Evolutionary conservation across 23 tunicate species (phyloP).

Genomic region (Trididemnum miniatum): DNA sequence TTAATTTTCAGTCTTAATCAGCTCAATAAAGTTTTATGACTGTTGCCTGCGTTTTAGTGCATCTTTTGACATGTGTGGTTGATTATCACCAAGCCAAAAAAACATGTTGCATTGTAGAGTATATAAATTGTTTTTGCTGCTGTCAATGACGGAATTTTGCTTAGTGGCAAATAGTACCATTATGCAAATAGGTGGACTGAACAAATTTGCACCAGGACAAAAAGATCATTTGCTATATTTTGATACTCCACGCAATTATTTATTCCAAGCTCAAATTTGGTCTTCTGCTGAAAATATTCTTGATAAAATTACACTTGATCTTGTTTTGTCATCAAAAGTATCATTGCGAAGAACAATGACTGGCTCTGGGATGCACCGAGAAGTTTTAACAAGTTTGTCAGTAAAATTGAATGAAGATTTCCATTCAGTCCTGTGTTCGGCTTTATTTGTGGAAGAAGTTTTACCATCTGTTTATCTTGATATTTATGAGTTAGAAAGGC

Average conservation of each 20-base stretch:
- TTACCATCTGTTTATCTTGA: slow-evolving; percentile 66
- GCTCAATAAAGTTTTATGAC: no score
- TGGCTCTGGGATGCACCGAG: neutral
- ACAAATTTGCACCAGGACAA: neutral
- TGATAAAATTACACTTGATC: neutral
- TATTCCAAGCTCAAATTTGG: neutral
- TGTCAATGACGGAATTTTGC: neutral
- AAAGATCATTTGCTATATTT: neutral
- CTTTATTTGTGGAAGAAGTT: slow-evolving; percentile 42
- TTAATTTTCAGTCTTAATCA: no score
- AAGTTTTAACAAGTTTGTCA: neutral
- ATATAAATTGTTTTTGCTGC: no score
- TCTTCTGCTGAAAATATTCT: neutral
- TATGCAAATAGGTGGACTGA: neutral
- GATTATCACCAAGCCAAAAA: no score
- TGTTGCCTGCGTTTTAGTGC: no score
- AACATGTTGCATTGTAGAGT: no score
- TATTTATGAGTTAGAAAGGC: slow-evolving; percentile 58
- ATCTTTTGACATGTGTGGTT: no score
- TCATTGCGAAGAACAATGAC: neutral
- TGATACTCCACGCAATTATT: neutral
- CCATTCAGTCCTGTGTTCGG: slow-evolving; percentile 4
- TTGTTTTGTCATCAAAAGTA: neutral
- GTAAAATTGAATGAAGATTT: neutral
- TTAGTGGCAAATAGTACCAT: neutral